Evolutionary conservation across 2,113 vertebrate genomes (phyloP), one percentile per base, ranked within the genome.

Genomic region (Cryptotis parvus): DNA sequence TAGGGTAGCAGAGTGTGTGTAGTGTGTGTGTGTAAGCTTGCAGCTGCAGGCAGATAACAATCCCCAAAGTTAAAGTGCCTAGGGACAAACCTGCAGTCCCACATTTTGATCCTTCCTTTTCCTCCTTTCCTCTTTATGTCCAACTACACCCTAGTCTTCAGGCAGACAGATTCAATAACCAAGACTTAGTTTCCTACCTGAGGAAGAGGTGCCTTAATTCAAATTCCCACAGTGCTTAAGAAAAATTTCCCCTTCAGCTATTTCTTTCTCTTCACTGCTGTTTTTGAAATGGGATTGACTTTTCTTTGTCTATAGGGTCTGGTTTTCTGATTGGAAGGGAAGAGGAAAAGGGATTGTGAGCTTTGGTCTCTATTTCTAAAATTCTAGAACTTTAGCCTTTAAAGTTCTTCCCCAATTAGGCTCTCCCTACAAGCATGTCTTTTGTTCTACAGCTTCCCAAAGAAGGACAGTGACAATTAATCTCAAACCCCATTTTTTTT

Each of bases 331-430:
- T 20, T 75, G 83, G 61, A 83, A 81, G 39, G 18, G 61, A 35
- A 39, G 65, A 31, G 55, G 33, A 45, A 12, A 65, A 3, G 12
- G 39, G 39, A 49, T 15, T n/a, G 4, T 14, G 35, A 68, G 31
- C 31, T 37, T 12, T 12, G 61, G 94, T 94, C 83, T 94, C 68
- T 72, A 45, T 86, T 94, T 94, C 87, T 52, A 75, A 94, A 79
- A 96, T 94, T 90, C 35, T 94, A 95, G 89, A 95, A 84, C 83
- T 66, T 74, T 1, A 37, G 39, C 10, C 35, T 55, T 75, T 77
- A 41, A 49, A 49, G 72, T 33, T 83, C 91, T 94, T 95, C 89
- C 94, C 49, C 39, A 84, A 75, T 69, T 7, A 90, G 45, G 41
- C 83, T 63, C 35, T 58, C 43, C 4, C 70, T 90, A 39, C 2